Evolutionary conservation across 2,113 vertebrate species (phyloP).

Genomic region (Buteo buteo): DNA sequence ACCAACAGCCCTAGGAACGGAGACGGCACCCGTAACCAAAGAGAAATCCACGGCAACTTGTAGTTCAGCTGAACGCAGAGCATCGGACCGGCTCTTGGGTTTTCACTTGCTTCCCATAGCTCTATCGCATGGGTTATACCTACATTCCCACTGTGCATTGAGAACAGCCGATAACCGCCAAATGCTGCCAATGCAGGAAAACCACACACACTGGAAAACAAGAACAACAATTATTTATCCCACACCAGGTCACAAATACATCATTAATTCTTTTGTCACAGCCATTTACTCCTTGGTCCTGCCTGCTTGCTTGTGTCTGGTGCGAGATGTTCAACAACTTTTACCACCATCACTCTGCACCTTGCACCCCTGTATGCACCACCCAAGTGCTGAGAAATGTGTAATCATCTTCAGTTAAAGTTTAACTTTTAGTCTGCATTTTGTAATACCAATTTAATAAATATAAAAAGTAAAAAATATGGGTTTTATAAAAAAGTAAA

Average conservation of each 20-base stretch:
- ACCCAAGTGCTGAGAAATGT: neutral
- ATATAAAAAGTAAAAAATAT: neutral
- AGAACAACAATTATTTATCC: neutral
- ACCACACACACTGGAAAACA: neutral
- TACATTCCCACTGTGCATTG: rapidly evolving
- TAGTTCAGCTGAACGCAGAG: neutral
- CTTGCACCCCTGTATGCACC: rapidly evolving
- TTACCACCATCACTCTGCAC: neutral
- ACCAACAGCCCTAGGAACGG: rapidly evolving
- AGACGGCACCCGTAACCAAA: rapidly evolving
- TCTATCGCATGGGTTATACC: neutral
- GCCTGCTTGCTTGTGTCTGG: neutral
- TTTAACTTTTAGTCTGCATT: neutral
- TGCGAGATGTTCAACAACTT: neutral
- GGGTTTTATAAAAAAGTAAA: neutral
- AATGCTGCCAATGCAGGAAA: neutral
- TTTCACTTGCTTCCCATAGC: neutral
- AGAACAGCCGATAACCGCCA: neutral
- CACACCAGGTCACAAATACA: neutral
- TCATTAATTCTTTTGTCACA: too few relatives aligned
- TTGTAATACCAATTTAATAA: neutral
- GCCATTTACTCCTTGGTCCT: neutral
- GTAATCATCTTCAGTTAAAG: neutral
- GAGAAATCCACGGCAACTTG: neutral
- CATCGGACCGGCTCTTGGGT: neutral